Evolutionary conservation across 2,113 vertebrate genomes (phyloP).

Genomic region (Apteryx owenii): DNA sequence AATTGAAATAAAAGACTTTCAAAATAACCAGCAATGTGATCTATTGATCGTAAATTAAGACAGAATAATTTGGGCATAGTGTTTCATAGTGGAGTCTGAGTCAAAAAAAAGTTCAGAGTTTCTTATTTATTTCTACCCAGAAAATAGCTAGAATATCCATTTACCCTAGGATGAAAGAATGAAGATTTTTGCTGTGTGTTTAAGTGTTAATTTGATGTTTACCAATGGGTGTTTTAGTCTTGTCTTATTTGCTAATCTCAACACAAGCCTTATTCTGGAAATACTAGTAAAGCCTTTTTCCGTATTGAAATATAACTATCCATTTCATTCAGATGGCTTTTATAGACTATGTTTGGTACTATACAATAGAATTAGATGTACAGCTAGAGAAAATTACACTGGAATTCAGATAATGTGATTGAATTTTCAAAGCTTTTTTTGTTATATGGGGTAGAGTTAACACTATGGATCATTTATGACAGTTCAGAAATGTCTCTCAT

Average conservation of each 20-base stretch:
- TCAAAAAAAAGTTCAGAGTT: background rate
- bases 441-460: background rate
- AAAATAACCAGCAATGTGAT: background rate
- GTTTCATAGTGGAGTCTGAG: background rate
- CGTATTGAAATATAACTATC: background rate
- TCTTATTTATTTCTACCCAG: background rate
- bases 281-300: background rate
- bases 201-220: background rate
- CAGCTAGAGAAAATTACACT: background rate
- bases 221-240: background rate
- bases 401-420: background rate
- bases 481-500: background rate
- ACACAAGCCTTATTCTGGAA: background rate
- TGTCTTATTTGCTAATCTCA: background rate
- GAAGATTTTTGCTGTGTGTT: background rate
- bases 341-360: background rate
- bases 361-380: background rate
- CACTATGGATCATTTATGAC: background rate
- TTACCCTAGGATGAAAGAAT: background rate
- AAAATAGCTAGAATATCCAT: background rate
- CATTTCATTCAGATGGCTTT: background rate
- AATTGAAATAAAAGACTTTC: background rate
- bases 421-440: background rate
- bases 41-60: background rate
- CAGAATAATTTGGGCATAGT: background rate